Conservation (phyloP, 2,888 invertebrate genomes). For the Sisyra terminalis region DNA sequence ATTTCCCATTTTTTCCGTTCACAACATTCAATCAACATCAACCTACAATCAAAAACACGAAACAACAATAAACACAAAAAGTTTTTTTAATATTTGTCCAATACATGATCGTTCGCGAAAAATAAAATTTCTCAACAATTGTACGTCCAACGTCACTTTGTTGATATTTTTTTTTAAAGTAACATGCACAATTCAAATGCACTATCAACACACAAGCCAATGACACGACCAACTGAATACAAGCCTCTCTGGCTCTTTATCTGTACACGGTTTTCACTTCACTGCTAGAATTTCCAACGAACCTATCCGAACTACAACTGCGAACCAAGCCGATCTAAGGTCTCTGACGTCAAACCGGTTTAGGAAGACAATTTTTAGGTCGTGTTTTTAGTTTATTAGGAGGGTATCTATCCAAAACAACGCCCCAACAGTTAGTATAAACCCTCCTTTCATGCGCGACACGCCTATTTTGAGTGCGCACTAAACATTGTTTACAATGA, state of each 20-base stretch:
- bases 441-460: slow-evolving; percentile 15
- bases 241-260: slow-evolving; percentile 5
- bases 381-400: slow-evolving; percentile 21
- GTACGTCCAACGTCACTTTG: no score
- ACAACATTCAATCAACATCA: neutral
- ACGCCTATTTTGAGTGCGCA: slow-evolving; percentile 14
- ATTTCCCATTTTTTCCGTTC: neutral
- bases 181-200: no score
- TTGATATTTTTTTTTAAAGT: no score
- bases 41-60: neutral
- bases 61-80: slow-evolving; percentile 1
- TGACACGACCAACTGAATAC: neutral
- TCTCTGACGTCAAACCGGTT: slow-evolving; percentile 17
- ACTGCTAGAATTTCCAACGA: slow-evolving; percentile 20
- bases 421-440: slow-evolving; percentile 13
- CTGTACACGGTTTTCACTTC: slow-evolving; percentile 16
- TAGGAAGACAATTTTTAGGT: slow-evolving; percentile 19
- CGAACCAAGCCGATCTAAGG: slow-evolving; percentile 17
- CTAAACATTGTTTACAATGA: slow-evolving; percentile 9
- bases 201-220: neutral
- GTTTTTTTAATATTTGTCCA: no score
- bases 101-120: no score
- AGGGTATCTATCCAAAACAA: slow-evolving; percentile 12
- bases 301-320: slow-evolving; percentile 16
- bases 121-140: no score